A percentile compares a stretch with the other conserved stretches of the same genome.
phyloP scores from a whole-genome alignment of 2,888 invertebrate genomes.

The Schizotus pectinicornis region DNA sequence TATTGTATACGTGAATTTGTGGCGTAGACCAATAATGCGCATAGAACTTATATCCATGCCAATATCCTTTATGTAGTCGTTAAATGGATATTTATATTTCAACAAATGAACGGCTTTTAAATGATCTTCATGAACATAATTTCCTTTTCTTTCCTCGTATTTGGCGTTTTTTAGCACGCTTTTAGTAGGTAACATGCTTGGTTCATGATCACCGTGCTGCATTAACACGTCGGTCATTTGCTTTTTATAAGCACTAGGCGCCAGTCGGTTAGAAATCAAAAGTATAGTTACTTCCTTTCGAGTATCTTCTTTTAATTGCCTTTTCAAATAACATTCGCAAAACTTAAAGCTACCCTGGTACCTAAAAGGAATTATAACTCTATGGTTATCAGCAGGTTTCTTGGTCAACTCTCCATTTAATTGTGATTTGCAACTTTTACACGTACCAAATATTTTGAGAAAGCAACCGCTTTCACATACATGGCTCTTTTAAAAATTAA shows the following conservation, averaged over 20 bases:
- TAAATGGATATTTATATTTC: slow-evolving; percentile 11
- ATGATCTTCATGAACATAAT: background rate
- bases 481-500: background rate
- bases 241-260: background rate
- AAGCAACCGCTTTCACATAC: background rate
- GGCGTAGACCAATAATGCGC: slow-evolving; percentile 9
- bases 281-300: background rate
- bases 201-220: background rate
- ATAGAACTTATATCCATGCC: slow-evolving; percentile 7
- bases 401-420: background rate
- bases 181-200: background rate
- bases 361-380: too few relatives aligned
- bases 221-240: background rate
- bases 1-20: slow-evolving; percentile 15
- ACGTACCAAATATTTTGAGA: background rate
- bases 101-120: background rate
- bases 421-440: background rate
- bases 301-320: background rate
- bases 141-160: background rate
- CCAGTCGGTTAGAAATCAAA: background rate
- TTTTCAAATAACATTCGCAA: too few relatives aligned
- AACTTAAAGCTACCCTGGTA: too few relatives aligned
- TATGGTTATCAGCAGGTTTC: too few relatives aligned
- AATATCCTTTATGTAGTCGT: slow-evolving; percentile 14
- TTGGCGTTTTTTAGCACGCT: background rate